phyloP scores from a whole-genome alignment of 2,797 vertebrate species.

The Rhinella marina region DNA sequence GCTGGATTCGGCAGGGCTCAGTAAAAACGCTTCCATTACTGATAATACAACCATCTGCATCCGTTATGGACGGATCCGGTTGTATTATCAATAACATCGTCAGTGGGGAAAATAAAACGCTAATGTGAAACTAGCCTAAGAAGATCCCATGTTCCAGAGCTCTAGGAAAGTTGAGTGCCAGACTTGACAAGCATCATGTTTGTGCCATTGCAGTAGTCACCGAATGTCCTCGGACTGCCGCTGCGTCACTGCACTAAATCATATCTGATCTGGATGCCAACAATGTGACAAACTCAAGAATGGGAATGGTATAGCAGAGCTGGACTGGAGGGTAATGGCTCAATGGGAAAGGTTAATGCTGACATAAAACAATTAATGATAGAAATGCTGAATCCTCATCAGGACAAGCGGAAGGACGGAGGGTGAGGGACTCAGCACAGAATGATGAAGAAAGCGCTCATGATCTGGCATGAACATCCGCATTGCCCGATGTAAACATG shows the following conservation, averaged over 20 bases:
- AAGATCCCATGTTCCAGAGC: neutral
- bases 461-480: too few species aligned
- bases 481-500: too few species aligned
- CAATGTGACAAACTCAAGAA: neutral
- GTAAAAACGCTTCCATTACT: too few species aligned
- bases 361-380: neutral
- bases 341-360: neutral
- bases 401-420: neutral
- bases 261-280: neutral
- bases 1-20: too few species aligned
- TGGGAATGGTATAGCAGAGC: neutral
- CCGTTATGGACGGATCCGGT: too few species aligned
- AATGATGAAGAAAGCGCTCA: too few species aligned
- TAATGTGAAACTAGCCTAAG: too few species aligned
- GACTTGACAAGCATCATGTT: neutral
- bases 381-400: neutral
- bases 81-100: too few species aligned
- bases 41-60: too few species aligned
- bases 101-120: too few species aligned
- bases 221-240: neutral
- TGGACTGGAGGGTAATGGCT: neutral
- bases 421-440: neutral
- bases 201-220: neutral
- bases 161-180: neutral
- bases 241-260: neutral